Evolutionary conservation across 2,113 vertebrate species (phyloP).

Genomic region (Pristiophorus japonicus): DNA sequence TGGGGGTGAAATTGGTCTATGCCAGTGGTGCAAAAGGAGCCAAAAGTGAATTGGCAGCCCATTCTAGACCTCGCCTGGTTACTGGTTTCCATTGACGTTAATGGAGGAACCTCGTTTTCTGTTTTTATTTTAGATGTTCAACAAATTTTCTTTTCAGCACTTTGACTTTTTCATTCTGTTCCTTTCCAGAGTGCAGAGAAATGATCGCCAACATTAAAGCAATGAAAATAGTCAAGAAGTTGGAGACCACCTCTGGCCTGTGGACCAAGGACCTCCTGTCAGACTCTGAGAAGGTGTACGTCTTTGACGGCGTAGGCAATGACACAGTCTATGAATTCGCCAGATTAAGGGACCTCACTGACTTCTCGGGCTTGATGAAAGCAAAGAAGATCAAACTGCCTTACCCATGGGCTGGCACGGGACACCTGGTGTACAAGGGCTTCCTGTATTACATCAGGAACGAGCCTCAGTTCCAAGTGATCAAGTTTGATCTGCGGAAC

Average conservation of each 20-base stretch:
- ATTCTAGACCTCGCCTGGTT: too few species aligned
- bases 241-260: constrained; percentile 70
- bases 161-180: background rate
- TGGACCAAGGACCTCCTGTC: constrained; percentile 80
- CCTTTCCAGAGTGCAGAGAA: constrained; percentile 74
- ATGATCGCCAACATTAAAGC: constrained; percentile 78
- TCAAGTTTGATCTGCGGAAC: constrained; percentile 78
- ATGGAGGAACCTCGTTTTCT: background rate
- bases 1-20: background rate
- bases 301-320: constrained; percentile 76
- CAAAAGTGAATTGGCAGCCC: background rate
- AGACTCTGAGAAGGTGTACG: constrained; percentile 73
- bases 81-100: background rate
- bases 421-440: constrained; percentile 73
- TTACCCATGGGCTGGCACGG: constrained; percentile 73
- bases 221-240: constrained; percentile 89
- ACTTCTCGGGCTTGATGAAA: constrained; percentile 60
- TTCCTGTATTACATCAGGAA: constrained; percentile 75
- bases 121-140: background rate
- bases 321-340: constrained; percentile 72
- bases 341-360: constrained; percentile 72
- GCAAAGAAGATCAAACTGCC: constrained; percentile 70
- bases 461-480: constrained; percentile 64
- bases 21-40: background rate
- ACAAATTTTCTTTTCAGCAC: background rate